Conservation (phyloP, 2,888 invertebrate species). For the Pocota personata region DNA sequence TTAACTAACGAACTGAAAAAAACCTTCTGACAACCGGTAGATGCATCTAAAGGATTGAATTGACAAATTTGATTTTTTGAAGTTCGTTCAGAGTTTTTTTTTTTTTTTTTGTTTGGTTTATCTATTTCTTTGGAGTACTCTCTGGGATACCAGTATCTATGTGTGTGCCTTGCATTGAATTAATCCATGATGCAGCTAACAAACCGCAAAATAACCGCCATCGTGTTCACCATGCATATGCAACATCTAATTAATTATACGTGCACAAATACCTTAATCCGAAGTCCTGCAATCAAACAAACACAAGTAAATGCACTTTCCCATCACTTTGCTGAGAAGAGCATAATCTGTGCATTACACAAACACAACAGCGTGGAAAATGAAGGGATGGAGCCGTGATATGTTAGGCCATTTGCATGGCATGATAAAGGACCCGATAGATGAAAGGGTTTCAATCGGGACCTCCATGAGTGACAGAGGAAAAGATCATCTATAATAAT, state of each 20-base stretch:
- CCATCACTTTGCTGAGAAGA: conserved; percentile 44
- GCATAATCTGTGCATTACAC: conserved; percentile 56
- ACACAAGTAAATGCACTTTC: conserved; percentile 54
- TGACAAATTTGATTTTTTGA: conserved; percentile 63
- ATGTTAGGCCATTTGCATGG: conserved; percentile 70
- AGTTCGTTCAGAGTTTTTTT: conserved; percentile 20
- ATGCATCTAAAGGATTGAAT: conserved; percentile 71
- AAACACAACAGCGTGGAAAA: conserved; percentile 4
- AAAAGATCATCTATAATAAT: conserved; percentile 73
- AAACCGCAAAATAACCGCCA: conserved; percentile 74
- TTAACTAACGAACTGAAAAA: conserved; percentile 71
- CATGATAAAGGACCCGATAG: conserved; percentile 55
- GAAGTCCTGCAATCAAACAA: conserved; percentile 70
- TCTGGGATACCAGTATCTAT: not conserved
- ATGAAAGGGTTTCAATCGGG: conserved; percentile 68
- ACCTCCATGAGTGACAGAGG: conserved; percentile 69
- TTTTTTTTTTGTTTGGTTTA: not conserved
- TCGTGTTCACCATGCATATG: conserved; percentile 67
- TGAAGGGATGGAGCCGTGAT: conserved; percentile 29
- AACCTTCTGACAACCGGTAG: conserved; percentile 50
- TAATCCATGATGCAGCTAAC: conserved; percentile 66
- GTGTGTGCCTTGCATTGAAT: conserved; percentile 36
- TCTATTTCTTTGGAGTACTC: conserved; percentile 1
- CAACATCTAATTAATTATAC: conserved; percentile 73
- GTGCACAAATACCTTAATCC: conserved; percentile 73